These are phyloP conservation scores for Bombus fervidus DNA, from an alignment of 1,140 invertebrate genomes.

Conservation along the genomic window DNA sequence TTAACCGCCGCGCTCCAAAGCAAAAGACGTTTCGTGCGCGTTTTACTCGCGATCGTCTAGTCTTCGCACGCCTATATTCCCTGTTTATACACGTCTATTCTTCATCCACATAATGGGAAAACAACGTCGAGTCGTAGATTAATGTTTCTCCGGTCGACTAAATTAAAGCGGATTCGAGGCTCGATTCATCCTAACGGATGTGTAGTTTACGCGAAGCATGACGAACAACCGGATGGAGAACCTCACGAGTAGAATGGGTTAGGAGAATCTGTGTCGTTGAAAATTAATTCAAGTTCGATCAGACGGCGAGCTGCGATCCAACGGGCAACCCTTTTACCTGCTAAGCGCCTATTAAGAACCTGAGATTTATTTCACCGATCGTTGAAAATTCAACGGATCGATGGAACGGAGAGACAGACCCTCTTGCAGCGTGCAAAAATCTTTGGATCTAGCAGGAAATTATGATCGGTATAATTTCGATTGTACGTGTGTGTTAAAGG, in stretches of 20 bases:
- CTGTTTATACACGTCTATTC: neutral
- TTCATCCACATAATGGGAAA: no score
- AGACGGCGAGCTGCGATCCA: neutral
- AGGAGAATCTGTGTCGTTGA: neutral
- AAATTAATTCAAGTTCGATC: constrained; percentile 19
- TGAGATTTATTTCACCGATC: neutral
- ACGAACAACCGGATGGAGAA: neutral
- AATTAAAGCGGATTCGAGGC: neutral
- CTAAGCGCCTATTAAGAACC: neutral
- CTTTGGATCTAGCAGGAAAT: neutral
- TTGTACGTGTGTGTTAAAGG: neutral
- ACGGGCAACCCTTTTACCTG: neutral
- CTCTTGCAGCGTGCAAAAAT: no score
- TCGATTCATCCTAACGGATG: constrained; percentile 1
- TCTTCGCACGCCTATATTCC: neutral
- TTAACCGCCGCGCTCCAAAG: neutral
- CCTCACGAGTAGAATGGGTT: neutral
- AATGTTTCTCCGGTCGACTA: neutral
- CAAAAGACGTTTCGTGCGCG: neutral
- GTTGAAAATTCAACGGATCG: neutral
- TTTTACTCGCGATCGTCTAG: neutral
- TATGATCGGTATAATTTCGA: neutral
- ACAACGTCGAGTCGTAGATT: neutral
- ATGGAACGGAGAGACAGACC: neutral
- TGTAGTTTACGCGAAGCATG: neutral